phyloP scores from a whole-genome alignment of 1,140 invertebrate species.

The Macrocentrus cingulum region DNA sequence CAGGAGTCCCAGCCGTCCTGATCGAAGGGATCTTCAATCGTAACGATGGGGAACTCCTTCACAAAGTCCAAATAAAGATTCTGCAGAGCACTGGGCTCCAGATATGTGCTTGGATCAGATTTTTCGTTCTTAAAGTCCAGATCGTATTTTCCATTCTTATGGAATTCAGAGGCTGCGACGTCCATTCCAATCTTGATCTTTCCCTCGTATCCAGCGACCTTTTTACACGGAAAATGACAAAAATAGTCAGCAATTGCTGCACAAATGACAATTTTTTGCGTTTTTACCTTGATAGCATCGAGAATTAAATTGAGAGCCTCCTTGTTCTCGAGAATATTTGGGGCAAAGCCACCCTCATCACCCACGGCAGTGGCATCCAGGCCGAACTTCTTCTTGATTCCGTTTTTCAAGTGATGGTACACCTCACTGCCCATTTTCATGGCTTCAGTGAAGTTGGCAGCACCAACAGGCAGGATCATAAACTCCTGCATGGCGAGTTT shows the following conservation, averaged over 20 bases:
- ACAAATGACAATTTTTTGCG: too few relatives aligned
- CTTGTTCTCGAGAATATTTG: conserved; percentile 96
- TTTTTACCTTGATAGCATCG: conserved; percentile 90
- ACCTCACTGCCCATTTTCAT: conserved; percentile 98
- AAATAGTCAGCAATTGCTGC: too few relatives aligned
- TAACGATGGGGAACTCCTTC: conserved; percentile 93
- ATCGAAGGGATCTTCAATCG: conserved; percentile 98
- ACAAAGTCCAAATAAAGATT: conserved; percentile 91
- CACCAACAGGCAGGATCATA: conserved; percentile 87
- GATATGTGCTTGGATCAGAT: conserved; percentile 77
- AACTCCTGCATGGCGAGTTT: conserved; percentile 99
- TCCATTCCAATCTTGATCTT: conserved; percentile 94
- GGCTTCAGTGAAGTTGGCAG: conserved; percentile 89
- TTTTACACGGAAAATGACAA: conserved; percentile 21
- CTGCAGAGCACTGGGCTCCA: conserved; percentile 78
- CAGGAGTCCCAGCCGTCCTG: conserved; percentile 97
- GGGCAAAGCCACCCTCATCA: conserved; percentile 99
- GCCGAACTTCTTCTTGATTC: conserved; percentile 94
- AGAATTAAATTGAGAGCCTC: conserved; percentile 88
- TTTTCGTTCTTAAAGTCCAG: conserved; percentile 97
- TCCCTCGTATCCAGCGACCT: conserved; percentile 64
- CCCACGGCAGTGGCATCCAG: conserved; percentile 96
- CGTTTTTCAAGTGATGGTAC: conserved; percentile 95
- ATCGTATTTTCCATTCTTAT: conserved; percentile 86
- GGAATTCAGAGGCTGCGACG: conserved; percentile 97